phyloP scores from a whole-genome alignment of 2,113 vertebrate species.

The Athene cunicularia region DNA sequence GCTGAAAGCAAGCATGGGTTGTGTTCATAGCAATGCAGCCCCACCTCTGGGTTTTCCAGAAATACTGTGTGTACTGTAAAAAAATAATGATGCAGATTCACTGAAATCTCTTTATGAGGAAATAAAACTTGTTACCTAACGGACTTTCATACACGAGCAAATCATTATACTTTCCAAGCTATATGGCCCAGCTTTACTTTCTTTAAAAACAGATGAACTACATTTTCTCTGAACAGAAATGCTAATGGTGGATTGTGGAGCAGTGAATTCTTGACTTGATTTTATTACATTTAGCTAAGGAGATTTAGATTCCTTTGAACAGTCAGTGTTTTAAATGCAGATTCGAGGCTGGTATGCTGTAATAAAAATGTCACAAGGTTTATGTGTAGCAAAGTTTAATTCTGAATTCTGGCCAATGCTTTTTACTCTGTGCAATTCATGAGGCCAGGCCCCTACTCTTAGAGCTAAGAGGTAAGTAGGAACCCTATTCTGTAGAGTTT shows the following conservation, averaged over 20 bases:
- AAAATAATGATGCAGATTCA: background rate
- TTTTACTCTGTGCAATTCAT: conserved; percentile 22
- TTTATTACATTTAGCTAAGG: conserved; percentile 41
- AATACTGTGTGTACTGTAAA: background rate
- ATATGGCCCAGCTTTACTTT: background rate
- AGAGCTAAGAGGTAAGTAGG: background rate
- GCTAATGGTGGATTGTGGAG: background rate
- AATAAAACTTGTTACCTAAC: background rate
- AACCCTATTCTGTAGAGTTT: background rate
- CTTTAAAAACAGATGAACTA: background rate
- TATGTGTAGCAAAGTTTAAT: conserved; percentile 25
- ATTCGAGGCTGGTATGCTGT: background rate
- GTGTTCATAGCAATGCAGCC: background rate
- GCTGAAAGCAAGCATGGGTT: background rate
- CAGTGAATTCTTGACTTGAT: conserved; percentile 32
- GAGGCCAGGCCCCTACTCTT: background rate
- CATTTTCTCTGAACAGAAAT: background rate
- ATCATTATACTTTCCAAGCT: background rate
- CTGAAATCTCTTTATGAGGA: background rate
- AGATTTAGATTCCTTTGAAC: conserved; percentile 55
- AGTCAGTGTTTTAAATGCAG: conserved; percentile 30
- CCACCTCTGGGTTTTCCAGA: background rate
- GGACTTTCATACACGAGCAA: background rate
- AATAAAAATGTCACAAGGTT: conserved; percentile 43
- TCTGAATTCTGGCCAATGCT: conserved; percentile 37